Conservation (phyloP, 2,888 invertebrate genomes). For the Polyommatus icarus region DNA sequence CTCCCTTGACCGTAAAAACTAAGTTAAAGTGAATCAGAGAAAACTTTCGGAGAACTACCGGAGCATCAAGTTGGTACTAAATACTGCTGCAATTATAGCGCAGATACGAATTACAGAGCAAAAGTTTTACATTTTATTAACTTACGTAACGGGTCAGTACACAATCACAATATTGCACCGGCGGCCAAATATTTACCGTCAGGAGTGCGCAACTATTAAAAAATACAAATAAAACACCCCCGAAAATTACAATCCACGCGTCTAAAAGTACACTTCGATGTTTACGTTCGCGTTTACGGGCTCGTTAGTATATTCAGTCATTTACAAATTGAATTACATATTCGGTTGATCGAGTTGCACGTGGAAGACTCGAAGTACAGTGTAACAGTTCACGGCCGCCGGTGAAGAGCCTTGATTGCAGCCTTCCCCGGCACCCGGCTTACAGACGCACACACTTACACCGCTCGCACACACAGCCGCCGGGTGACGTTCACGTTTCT, state of each 20-base stretch:
- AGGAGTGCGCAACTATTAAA: slow-evolving; percentile 19
- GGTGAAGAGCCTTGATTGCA: slow-evolving; percentile 65
- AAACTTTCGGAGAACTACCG: neutral
- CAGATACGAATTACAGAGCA: neutral
- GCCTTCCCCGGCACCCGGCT: slow-evolving; percentile 39
- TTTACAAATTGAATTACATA: slow-evolving; percentile 27
- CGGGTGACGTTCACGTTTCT: neutral
- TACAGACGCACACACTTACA: slow-evolving; percentile 44
- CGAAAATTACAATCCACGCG: slow-evolving; percentile 10
- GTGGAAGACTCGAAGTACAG: slow-evolving; percentile 36
- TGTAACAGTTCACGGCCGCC: slow-evolving; percentile 66
- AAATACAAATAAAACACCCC: slow-evolving; percentile 15
- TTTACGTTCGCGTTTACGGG: slow-evolving; percentile 15
- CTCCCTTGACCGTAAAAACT: neutral
- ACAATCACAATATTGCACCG: slow-evolving; percentile 7
- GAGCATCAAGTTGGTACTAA: neutral
- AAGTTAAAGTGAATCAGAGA: neutral
- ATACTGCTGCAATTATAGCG: neutral
- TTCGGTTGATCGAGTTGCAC: slow-evolving; percentile 10
- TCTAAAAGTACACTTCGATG: slow-evolving; percentile 18
- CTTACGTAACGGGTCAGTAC: slow-evolving; percentile 9
- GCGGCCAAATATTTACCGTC: neutral
- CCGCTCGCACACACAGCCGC: neutral
- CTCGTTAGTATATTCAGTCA: slow-evolving; percentile 24
- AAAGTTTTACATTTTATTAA: slow-evolving; percentile 10